A percentile compares a stretch with the other conserved stretches of the same genome.
phyloP scores from a whole-genome alignment of 2,888 invertebrate species.

The Napeogenes sylphis region DNA sequence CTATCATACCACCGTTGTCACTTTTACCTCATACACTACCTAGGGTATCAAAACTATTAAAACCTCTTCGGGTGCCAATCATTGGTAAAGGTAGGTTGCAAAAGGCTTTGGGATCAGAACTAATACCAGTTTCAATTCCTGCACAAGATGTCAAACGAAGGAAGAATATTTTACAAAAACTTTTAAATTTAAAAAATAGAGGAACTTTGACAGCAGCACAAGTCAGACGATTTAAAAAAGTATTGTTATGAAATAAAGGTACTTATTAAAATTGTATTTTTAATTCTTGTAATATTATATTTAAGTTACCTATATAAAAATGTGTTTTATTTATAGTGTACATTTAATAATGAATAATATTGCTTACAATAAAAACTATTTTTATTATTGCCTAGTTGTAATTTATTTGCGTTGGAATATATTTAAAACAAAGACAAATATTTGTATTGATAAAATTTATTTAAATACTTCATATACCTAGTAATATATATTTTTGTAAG shows the following conservation, averaged over 20 bases:
- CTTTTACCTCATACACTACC: slow-evolving; percentile 29
- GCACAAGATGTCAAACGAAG: slow-evolving; percentile 15
- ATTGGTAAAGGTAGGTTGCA: slow-evolving; percentile 38
- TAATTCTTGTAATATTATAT: no score
- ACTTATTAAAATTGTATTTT: not conserved
- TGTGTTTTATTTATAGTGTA: no score
- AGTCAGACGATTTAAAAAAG: slow-evolving; percentile 47
- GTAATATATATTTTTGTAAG: no score
- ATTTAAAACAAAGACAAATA: no score
- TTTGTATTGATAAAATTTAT: no score
- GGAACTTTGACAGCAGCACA: slow-evolving; percentile 49
- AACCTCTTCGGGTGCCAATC: slow-evolving; percentile 36
- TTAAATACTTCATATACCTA: no score
- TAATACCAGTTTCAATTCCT: slow-evolving; percentile 35
- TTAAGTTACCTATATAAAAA: no score
- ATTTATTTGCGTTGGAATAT: no score
- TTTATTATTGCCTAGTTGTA: no score
- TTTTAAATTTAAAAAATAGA: slow-evolving; percentile 45
- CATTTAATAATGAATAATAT: no score
- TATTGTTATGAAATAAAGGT: slow-evolving; percentile 25
- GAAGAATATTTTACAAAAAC: slow-evolving; percentile 38
- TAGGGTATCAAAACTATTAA: slow-evolving; percentile 34
- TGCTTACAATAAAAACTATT: no score
- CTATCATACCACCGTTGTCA: slow-evolving; percentile 27
- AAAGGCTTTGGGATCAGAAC: slow-evolving; percentile 39